These are phyloP conservation scores for Tolypeutes matacus DNA, from an alignment of 2,797 vertebrate species.

Conservation along the genomic window DNA sequence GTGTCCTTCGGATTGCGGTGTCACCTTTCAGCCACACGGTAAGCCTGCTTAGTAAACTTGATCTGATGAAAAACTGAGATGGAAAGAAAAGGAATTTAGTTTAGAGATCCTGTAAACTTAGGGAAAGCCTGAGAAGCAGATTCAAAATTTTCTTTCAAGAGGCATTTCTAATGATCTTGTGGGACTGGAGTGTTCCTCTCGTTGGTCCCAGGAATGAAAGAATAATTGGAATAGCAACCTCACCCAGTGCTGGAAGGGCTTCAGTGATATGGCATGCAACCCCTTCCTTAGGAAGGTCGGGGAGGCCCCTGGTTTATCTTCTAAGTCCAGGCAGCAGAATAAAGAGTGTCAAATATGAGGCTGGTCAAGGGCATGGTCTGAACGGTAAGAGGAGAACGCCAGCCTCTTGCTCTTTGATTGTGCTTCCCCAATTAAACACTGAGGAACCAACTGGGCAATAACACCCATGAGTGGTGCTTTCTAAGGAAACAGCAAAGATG, in stretches of 20 bases:
- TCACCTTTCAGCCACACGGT: not conserved
- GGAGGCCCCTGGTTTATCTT: not conserved
- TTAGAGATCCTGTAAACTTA: not conserved
- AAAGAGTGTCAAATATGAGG: not conserved
- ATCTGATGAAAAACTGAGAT: not conserved
- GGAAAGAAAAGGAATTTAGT: not conserved
- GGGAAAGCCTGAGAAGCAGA: not conserved
- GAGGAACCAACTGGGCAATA: not conserved
- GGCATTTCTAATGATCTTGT: not conserved
- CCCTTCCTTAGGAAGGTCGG: not conserved
- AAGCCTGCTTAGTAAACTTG: not conserved
- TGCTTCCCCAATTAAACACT: not conserved
- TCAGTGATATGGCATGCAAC: not conserved
- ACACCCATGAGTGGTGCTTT: not conserved
- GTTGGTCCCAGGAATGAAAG: not conserved
- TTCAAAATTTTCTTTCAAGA: not conserved
- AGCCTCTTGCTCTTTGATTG: not conserved
- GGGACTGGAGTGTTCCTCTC: not conserved
- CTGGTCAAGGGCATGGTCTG: not conserved
- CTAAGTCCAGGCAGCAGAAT: not conserved
- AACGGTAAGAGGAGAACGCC: not conserved
- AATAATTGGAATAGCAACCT: not conserved
- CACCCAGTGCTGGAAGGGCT: not conserved
- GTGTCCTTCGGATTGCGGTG: not conserved
- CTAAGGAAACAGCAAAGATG: not conserved